These are phyloP conservation scores for Potamarius usumacintae DNA, from an alignment of 2,113 vertebrate genomes.

Conservation along the genomic window DNA sequence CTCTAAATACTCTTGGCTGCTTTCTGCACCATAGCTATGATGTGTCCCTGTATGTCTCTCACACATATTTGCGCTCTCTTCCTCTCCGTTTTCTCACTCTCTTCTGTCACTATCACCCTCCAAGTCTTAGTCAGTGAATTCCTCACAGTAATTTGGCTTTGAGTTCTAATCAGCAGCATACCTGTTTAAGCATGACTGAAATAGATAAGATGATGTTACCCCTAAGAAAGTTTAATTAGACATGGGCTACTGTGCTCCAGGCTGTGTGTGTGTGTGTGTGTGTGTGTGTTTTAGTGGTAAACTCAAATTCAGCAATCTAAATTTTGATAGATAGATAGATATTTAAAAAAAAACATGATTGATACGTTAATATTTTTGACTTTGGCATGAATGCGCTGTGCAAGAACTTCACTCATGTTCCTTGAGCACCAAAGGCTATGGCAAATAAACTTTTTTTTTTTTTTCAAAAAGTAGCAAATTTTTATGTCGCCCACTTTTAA, in stretches of 20 bases:
- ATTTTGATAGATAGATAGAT: not conserved
- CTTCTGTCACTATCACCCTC: constrained; percentile 39
- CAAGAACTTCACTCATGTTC: not conserved
- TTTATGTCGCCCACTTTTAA: not conserved
- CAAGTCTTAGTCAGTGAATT: constrained; percentile 60
- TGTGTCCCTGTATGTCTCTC: constrained; percentile 18
- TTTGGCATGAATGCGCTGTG: not conserved
- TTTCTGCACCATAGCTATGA: constrained; percentile 30
- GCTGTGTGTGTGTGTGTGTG: not conserved
- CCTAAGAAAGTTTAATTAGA: constrained; percentile 3
- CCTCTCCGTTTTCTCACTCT: constrained; percentile 35
- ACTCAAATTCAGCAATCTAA: not conserved
- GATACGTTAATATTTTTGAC: too few species aligned
- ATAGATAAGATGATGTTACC: constrained; percentile 60
- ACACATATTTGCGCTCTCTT: constrained; percentile 7
- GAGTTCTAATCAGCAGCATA: constrained; percentile 66
- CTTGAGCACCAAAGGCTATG: not conserved
- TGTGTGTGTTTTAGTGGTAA: not conserved
- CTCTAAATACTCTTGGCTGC: constrained; percentile 57
- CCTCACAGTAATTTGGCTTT: constrained; percentile 57
- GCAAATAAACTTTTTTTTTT: not conserved
- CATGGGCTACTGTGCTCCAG: not conserved
- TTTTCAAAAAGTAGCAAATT: not conserved
- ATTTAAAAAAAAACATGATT: too few species aligned
- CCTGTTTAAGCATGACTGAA: constrained; percentile 59